These are phyloP conservation scores for Chirona hameri DNA, from an alignment of 2,888 invertebrate genomes.

Conservation along the genomic window DNA sequence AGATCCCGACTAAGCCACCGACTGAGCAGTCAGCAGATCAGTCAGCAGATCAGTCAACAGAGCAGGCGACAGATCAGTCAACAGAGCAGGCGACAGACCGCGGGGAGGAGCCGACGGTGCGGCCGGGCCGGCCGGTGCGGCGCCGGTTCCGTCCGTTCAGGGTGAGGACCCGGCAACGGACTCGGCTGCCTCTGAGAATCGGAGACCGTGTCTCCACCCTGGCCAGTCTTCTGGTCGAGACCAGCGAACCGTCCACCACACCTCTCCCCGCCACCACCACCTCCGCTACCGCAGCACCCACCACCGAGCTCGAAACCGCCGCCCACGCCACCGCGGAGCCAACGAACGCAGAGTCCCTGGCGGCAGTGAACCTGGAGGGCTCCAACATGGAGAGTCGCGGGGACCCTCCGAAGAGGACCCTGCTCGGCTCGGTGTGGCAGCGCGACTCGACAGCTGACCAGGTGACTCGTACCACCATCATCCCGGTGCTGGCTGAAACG, in stretches of 20 bases:
- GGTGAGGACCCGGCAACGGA: conserved; percentile 1
- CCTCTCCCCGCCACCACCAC: too few relatives aligned
- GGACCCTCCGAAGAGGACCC: conserved; percentile 81
- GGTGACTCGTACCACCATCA: conserved; percentile 74
- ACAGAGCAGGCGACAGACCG: conserved; percentile 37
- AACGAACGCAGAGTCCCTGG: conserved; percentile 75
- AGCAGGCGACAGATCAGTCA: conserved; percentile 36
- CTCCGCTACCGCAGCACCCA: too few relatives aligned
- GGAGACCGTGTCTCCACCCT: conserved; percentile 32
- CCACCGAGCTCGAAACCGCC: conserved; percentile 46
- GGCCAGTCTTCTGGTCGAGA: conserved; percentile 32
- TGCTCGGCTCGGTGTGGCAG: conserved; percentile 82
- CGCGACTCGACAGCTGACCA: conserved; percentile 86
- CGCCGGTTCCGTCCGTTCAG: conserved; percentile 32
- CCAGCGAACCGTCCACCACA: too few relatives aligned
- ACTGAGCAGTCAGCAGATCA: conserved; percentile 32
- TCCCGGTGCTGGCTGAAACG: conserved; percentile 79
- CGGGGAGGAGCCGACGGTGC: conserved; percentile 41
- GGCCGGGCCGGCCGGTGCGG: conserved; percentile 37
- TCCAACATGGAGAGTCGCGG: conserved; percentile 72
- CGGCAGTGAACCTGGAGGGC: conserved; percentile 79
- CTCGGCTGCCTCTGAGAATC: conserved; percentile 30
- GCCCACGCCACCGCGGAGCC: conserved; percentile 62
- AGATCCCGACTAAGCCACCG: conserved; percentile 42
- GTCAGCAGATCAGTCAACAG: background rate